Evolutionary conservation across 2,888 invertebrate species (phyloP), one percentile per base, ranked within the genome.

Genomic region (Agrypnus murinus): DNA sequence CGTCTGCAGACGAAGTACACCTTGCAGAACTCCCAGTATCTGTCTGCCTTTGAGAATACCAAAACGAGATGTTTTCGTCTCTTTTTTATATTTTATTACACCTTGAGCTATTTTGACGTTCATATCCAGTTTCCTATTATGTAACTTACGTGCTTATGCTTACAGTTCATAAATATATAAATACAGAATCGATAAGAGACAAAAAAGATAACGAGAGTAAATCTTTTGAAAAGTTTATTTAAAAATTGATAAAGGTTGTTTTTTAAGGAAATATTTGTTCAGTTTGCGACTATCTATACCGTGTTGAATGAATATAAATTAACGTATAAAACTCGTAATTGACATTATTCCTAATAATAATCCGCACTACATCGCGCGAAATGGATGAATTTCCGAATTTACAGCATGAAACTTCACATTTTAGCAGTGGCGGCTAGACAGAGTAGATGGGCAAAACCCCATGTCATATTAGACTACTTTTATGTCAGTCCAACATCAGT

Each of bases 1-100:
- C 66, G 72, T 72, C 71, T 72, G 71, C 67, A 60, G 68, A 59
- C 71, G 32, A 25, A 67, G 59, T 63, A 68, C 64, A 72, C 68
- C 68, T 72, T 72, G 71, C 71, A 68, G 71, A 72, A 72, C 65
- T 57, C 14, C 58, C 10, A 59, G 38, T 48, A 50, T 59, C 66
- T 59, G 57, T 59, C 65, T 45, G 43, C 32, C 25, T 58, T 43
- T 58, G 46, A 45, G 55, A 45, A 34, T 46, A 55, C 36, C 63
- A 34, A 12, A 19, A 7, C 9, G 2, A 12, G 8, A 15, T 46
- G 2, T 46, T 19, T 19, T 46, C 46, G 3, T 46, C 12, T 7
- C 46, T 53, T n/a, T 25, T 25, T 25, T 25, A 3, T 25, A 2
- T 25, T 25, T 25, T 25, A 25, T 25, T 25, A 5, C 25, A 25